Conservation (phyloP, 2,113 vertebrate genomes). For the Calyptomena viridis region DNA sequence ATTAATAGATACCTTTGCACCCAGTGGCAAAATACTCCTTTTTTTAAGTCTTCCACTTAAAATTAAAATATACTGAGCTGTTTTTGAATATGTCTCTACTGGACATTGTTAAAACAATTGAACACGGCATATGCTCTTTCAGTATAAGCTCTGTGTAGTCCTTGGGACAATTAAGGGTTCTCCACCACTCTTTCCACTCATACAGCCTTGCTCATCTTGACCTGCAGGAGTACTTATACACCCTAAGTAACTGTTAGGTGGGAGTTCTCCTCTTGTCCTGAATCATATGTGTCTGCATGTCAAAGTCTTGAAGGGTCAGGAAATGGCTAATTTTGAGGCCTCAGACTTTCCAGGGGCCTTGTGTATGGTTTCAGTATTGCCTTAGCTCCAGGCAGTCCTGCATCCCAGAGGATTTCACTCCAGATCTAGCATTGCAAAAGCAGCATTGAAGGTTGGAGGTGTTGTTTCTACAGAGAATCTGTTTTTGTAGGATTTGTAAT, state of each 20-base stretch:
- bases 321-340: not conserved
- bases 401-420: not conserved
- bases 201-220: not conserved
- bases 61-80: not conserved
- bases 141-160: not conserved
- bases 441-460: not conserved
- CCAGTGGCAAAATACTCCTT: not conserved
- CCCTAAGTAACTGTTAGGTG: not conserved
- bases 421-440: not conserved
- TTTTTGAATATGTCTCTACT: not conserved
- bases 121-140: not conserved
- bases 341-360: not conserved
- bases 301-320: not conserved
- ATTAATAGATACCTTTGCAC: not conserved
- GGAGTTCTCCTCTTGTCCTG: not conserved
- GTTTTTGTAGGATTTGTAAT: not conserved
- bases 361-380: not conserved
- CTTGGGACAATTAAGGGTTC: not conserved
- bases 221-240: not conserved
- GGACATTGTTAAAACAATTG: not conserved
- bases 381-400: not conserved
- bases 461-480: not conserved
- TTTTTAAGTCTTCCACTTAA: not conserved
- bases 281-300: not conserved
- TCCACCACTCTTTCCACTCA: not conserved